Evolutionary conservation across 1,140 invertebrate genomes (phyloP).

Genomic region (Batillaria attramentaria): DNA sequence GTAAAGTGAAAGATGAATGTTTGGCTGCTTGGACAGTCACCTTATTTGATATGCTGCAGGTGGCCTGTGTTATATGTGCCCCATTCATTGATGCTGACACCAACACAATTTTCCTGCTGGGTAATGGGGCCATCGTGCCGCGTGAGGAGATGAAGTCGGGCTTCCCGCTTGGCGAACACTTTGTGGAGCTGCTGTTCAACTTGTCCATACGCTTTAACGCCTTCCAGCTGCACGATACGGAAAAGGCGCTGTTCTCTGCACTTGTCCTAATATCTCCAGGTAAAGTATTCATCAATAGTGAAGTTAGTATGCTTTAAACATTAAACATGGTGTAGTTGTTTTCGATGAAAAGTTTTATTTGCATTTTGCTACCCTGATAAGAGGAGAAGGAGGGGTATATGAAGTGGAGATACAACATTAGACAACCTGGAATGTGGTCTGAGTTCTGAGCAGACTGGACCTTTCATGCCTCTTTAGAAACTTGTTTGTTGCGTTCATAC

Average conservation of each 20-base stretch:
- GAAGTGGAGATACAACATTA: no score
- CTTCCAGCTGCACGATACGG: slow-evolving; percentile 89
- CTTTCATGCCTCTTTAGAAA: no score
- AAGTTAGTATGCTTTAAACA: no score
- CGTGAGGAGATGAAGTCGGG: slow-evolving; percentile 68
- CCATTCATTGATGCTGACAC: slow-evolving; percentile 67
- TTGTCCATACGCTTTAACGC: slow-evolving; percentile 96
- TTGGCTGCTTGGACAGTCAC: not conserved
- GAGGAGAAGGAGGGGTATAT: no score
- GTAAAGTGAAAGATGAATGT: no score
- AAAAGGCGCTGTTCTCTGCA: slow-evolving; percentile 95
- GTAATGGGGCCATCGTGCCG: slow-evolving; percentile 59
- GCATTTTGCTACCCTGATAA: no score
- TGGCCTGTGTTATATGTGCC: slow-evolving; percentile 70
- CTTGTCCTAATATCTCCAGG: slow-evolving; percentile 94
- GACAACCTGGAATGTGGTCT: no score
- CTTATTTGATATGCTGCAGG: slow-evolving; percentile 51
- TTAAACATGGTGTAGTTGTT: no score
- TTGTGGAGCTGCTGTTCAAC: slow-evolving; percentile 98
- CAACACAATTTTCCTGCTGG: slow-evolving; percentile 67
- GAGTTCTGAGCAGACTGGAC: no score
- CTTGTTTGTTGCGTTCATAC: no score
- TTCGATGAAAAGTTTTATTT: no score
- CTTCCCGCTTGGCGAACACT: slow-evolving; percentile 71
- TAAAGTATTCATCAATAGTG: no score